Evolutionary conservation across 2,113 vertebrate species (phyloP).

Genomic region (Chaetodon auriga): DNA sequence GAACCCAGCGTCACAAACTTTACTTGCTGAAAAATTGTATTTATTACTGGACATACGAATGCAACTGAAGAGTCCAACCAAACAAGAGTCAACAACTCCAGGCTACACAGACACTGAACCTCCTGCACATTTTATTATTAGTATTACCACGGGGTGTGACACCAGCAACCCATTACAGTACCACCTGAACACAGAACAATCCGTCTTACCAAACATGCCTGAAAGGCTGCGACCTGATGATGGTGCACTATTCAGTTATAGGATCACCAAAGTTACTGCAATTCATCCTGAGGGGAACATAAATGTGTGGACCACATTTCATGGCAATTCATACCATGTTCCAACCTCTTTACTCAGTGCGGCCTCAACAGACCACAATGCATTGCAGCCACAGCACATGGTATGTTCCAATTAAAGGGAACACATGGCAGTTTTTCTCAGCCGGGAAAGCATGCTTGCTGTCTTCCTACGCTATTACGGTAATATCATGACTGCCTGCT

Average conservation of each 20-base stretch:
- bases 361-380: constrained; percentile 16
- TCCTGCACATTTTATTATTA: too few relatives aligned
- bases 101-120: neutral
- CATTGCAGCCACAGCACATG: constrained; percentile 14
- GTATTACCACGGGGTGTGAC: neutral
- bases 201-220: neutral
- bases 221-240: too few relatives aligned
- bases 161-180: neutral
- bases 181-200: neutral
- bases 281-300: too few relatives aligned
- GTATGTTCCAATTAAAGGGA: constrained; percentile 36
- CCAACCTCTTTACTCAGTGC: neutral
- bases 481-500: neutral
- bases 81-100: neutral
- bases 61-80: neutral
- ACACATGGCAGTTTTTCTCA: neutral
- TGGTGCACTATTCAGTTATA: neutral
- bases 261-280: neutral
- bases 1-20: neutral
- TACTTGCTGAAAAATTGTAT: neutral
- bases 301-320: too few relatives aligned
- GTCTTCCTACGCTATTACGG: neutral
- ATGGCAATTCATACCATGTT: neutral
- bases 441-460: constrained; percentile 1
- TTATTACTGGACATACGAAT: neutral